Conservation (phyloP, 2,888 invertebrate genomes). For the Acanthopleura granulata region DNA sequence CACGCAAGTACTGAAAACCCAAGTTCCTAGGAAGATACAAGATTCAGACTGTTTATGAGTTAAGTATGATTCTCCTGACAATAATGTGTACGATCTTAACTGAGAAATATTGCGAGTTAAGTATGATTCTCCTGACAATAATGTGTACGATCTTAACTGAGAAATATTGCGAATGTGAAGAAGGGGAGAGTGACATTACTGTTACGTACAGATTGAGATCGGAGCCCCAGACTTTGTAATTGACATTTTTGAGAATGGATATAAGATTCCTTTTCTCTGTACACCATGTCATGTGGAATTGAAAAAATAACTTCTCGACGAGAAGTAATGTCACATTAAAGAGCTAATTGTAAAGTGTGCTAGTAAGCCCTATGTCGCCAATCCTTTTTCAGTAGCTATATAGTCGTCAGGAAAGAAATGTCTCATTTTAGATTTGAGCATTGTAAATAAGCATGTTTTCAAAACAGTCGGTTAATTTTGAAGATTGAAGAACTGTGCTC, state of each 20-base stretch:
- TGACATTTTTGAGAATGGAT: constrained; percentile 7
- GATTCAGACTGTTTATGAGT: too few species aligned
- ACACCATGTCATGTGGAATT: background rate
- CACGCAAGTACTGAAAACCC: too few species aligned
- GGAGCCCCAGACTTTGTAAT: background rate
- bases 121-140: background rate
- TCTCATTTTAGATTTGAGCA: constrained; percentile 19
- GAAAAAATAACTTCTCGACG: constrained; percentile 9
- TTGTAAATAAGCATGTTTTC: background rate
- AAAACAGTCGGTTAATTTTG: constrained; percentile 18
- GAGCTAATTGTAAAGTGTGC: background rate
- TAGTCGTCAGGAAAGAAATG: constrained; percentile 16
- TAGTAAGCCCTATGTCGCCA: constrained; percentile 5
- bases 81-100: background rate
- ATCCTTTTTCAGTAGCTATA: constrained; percentile 15
- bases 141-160: background rate
- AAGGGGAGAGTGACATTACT: background rate
- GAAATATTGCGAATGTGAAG: background rate
- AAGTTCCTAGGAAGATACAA: too few species aligned
- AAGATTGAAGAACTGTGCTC: constrained; percentile 20
- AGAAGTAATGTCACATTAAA: constrained; percentile 3
- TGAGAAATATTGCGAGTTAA: too few species aligned
- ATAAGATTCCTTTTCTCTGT: constrained; percentile 10
- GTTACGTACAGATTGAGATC: constrained; percentile 1
- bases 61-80: background rate